Conservation (phyloP, 2,113 vertebrate species). For the Turnix velox region DNA sequence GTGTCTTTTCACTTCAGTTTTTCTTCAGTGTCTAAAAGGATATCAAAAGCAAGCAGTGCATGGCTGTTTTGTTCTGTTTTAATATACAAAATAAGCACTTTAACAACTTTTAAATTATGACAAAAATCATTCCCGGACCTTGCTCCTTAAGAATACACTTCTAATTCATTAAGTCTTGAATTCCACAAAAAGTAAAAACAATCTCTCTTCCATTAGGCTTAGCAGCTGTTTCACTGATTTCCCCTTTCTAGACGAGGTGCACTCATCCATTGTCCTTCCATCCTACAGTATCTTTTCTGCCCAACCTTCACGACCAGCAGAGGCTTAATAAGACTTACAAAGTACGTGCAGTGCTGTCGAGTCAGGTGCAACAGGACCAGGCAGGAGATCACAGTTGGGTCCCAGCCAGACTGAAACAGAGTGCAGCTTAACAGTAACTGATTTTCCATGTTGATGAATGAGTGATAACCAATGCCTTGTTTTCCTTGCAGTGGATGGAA, state of each 20-base stretch:
- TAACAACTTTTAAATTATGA: not conserved
- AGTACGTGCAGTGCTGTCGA: not conserved
- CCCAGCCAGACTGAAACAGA: not conserved
- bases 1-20: not conserved
- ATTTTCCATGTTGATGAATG: not conserved
- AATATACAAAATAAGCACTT: slow-evolving; percentile 41
- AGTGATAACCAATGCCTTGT: slow-evolving; percentile 16
- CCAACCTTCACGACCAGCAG: not conserved
- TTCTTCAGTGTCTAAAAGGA: not conserved
- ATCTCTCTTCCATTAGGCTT: not conserved
- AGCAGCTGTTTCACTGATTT: not conserved
- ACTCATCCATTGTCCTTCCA: not conserved
- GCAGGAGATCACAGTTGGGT: not conserved
- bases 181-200: not conserved
- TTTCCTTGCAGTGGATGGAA: not conserved
- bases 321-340: not conserved
- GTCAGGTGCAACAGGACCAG: not conserved
- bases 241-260: not conserved
- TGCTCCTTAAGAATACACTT: not conserved
- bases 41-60: not conserved
- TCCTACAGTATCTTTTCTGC: not conserved
- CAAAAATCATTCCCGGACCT: not conserved
- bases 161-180: not conserved
- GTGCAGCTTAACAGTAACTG: not conserved
- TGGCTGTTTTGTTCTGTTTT: not conserved